Evolutionary conservation across 1,140 invertebrate genomes (phyloP), one percentile per base, ranked within the genome.

Genomic region (Holcopasites calliopsidis): DNA sequence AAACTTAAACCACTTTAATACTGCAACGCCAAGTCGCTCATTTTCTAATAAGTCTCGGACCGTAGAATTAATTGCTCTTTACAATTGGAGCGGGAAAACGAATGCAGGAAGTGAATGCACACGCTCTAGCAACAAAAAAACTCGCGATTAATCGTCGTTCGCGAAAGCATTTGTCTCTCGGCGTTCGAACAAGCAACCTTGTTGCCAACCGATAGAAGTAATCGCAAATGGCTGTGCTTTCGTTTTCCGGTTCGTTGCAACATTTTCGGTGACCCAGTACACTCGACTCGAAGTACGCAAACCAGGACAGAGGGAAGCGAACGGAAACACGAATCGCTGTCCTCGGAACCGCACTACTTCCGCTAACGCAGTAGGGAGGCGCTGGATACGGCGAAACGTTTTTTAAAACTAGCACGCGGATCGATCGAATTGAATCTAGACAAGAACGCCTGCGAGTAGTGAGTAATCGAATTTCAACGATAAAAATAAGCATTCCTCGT

Each of bases 381-480:
- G n/a, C 16, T 11, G 7, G 13, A 58, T 16, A 21, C 11, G 28
- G 6, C 5, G 13, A n/a, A 31, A 21, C 11, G 28, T n/a, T 47
- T 31, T 13, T 7, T 33, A n/a, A n/a, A 35, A 13, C 1, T 18
- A n/a, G 21, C 4, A 18, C 21, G 7, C 0, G 58, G 58, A 40
- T 42, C 23, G 60, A 47, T 60, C 21, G 21, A 26, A 60, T 42
- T 3, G 23, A 10, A 61, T 42, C 38, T 18, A 26, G 28, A 35
- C 1, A 35, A 18, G 18, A 28, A 49, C 16, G 26, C 23, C 1
- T n/a, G n/a, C 5, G 21, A 23, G 11, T 16, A 7, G 26, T 5
- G 52, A 47, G 11, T 18, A 38, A 71, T 71, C 33, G 38, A 61
- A 71, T n/a, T 61, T 71, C 31, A 35, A n/a, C 33, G 44, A 61